Conservation (phyloP, 1,140 invertebrate species). For the Orchestia grillus region DNA sequence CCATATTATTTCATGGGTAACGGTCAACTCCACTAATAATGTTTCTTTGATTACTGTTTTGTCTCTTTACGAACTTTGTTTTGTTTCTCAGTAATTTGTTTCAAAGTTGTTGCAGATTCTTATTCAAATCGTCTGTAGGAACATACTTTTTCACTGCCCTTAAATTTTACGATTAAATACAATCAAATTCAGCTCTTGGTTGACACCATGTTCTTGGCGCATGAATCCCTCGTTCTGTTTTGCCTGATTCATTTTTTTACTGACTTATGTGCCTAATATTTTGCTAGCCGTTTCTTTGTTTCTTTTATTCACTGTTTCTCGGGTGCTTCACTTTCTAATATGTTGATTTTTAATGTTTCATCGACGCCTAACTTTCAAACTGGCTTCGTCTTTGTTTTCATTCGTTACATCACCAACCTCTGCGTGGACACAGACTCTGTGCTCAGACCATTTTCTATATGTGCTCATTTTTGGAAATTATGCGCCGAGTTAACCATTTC, state of each 20-base stretch:
- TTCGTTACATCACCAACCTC: neutral
- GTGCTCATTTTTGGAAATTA: neutral
- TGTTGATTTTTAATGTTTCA: neutral
- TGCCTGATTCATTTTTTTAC: neutral
- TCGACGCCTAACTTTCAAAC: neutral
- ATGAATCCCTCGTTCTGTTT: neutral
- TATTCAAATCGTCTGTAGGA: neutral
- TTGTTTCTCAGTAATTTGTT: neutral
- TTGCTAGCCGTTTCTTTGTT: neutral
- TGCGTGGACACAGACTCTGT: neutral
- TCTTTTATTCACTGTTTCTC: neutral
- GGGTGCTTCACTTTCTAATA: neutral
- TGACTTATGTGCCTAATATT: neutral
- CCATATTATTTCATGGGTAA: too few relatives aligned
- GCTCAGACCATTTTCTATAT: neutral
- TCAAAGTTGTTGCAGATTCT: neutral
- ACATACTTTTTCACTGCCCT: neutral
- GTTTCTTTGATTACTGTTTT: neutral
- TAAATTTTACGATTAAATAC: neutral
- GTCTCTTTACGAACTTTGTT: neutral
- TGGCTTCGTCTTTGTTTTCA: neutral
- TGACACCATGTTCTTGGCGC: neutral
- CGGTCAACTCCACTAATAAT: neutral
- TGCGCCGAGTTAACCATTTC: neutral
- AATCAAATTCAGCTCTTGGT: neutral